Conservation (phyloP, 2,888 invertebrate species). For the Tenodera sinensis region DNA sequence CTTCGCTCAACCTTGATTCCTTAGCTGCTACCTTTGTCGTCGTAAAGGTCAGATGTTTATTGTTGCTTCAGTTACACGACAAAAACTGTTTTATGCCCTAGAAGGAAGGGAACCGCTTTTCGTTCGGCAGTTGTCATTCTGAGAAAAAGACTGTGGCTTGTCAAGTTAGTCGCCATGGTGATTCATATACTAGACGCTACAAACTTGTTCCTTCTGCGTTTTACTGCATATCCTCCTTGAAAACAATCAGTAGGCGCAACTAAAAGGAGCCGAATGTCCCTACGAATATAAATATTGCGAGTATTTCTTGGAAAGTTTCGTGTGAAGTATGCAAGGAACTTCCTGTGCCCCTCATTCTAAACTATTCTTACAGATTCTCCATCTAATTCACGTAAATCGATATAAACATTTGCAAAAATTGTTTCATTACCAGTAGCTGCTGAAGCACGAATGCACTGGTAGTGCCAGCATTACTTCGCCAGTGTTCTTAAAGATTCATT, state of each 20-base stretch:
- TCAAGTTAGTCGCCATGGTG: not conserved
- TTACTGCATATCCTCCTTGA: not conserved
- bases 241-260: not conserved
- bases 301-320: too few relatives aligned
- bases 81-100: not conserved
- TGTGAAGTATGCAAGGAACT: too few relatives aligned
- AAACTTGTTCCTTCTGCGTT: not conserved
- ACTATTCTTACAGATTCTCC: too few relatives aligned
- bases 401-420: too few relatives aligned
- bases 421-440: too few relatives aligned
- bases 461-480: too few relatives aligned
- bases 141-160: not conserved
- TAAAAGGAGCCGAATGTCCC: too few relatives aligned
- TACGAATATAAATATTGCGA: too few relatives aligned
- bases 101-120: not conserved
- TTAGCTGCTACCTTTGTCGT: not conserved
- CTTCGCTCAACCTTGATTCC: not conserved
- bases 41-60: not conserved
- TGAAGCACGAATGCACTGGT: too few relatives aligned
- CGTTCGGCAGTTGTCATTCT: not conserved
- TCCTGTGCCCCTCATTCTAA: too few relatives aligned
- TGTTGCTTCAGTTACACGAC: not conserved
- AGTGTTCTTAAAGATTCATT: too few relatives aligned
- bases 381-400: too few relatives aligned
- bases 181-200: not conserved